Base-by-base conservation (phyloP, 1,140 invertebrate genomes). In the Eubasilissa regina region DNA sequence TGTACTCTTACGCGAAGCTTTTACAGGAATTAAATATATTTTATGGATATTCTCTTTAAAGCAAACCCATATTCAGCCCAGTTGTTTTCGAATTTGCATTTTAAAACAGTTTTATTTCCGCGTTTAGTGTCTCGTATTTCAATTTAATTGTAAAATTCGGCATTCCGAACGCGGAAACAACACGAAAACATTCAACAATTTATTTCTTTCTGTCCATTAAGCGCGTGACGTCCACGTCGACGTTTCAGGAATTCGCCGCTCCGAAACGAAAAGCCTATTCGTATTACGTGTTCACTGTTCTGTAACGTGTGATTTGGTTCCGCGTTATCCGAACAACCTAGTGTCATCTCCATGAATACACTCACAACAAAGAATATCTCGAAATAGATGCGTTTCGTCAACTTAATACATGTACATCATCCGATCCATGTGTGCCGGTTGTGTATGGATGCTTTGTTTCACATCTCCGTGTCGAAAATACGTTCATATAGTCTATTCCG, bases 121-220 rank as follows among this genome's bases (percentile, higher is more conserved):
- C 35, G 19, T 64, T 64, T 25, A 64, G 60, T 43, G 35, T 64
- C 60, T 19, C 60, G 60, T 64, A 35, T 35, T 64, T 64, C 60
- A 64, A 25, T 64, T 64, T 64, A 25, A 64, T 64, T 64, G 55
- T 58, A 15, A 19, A 70, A 51, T 70, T 70, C 47, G 21, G 45
- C 66, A 25, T 51, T 51, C 15, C 25, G 25, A 70, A 45, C 17
- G 44, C 48, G 66, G 35, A 64, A 64, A 64, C 35, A 25, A 44
- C 60, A 35, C 35, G 25, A 48, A 70, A 51, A 47, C 48, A 70
- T 70, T 70, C 17, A 21, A 70, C 66, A 70, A 70, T 70, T 70
- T 70, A 70, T 70, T 70, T 70, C 44, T 51, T 70, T 48, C 66
- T 21, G 66, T 53, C 66, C 66, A 70, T 70, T 70, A 70, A 48